Evolutionary conservation across 2,888 invertebrate species (phyloP), one percentile per base, ranked within the genome.

Genomic region (Papilio gigon): DNA sequence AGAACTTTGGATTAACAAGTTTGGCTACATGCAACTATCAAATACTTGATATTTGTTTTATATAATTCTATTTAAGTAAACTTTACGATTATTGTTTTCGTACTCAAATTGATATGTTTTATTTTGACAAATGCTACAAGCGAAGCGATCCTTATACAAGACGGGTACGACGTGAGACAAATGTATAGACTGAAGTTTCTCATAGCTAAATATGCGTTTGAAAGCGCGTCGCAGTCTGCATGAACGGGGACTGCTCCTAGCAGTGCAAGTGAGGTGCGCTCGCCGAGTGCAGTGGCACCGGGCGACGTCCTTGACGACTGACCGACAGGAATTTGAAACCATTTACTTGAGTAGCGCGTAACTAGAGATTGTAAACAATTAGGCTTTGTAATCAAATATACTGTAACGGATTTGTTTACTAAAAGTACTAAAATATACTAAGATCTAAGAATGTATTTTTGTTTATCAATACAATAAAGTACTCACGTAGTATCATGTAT

Each of bases 311-410:
- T 62, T 67, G 67, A 33, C 30, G 37, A 50, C 61, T 62, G 42
- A 42, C 33, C 56, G 42, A 42, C 33, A 67, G 67, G 61, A 67
- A 67, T 67, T 67, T 11, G 27, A 67, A 62, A 62, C 62, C 53
- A 27, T 50, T 67, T 61, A 60, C 66, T 50, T 37, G 20, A 53
- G 8, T 25, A 17, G 11, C 40, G 56, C 40, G 20, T 30, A 20
- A 64, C 25, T 37, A 65, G 56, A 30, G 50, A 63, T 65, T 65
- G 56, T 40, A 12, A 17, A 27, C 27, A 27, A 35, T 20, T 2
- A 35, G 33, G 22, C 4, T 22, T 42, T 47, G 47, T 47, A 47
- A 47, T 47, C 22, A 6, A 47, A 47, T 47, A 47, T 47, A 12
- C 4, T 47, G 11, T 12, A n/a, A 40, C n/a, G n/a, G n/a, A n/a